Evolutionary conservation across 2,797 vertebrate species (phyloP).

Genomic region (Darevskia nairensis): DNA sequence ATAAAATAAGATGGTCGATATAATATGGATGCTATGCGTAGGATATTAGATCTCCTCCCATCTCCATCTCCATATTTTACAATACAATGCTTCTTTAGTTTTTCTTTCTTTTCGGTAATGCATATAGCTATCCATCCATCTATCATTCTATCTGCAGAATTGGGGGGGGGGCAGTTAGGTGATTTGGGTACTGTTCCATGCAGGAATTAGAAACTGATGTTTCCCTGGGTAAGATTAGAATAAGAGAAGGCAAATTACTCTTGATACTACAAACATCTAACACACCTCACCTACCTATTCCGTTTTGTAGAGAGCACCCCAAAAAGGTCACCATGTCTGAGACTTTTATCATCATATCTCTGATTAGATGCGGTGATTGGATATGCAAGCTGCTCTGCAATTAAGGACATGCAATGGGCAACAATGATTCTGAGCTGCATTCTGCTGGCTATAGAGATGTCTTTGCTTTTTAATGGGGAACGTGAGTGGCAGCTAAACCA

Average conservation of each 20-base stretch:
- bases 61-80: not conserved
- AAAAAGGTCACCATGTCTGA: too few relatives aligned
- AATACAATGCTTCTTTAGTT: not conserved
- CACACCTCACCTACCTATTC: too few relatives aligned
- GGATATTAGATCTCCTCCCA: not conserved
- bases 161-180: not conserved
- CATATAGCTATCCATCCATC: not conserved
- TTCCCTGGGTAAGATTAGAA: not conserved
- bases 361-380: too few relatives aligned
- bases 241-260: not conserved
- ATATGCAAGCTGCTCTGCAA: too few relatives aligned
- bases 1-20: not conserved
- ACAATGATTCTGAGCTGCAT: too few relatives aligned
- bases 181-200: not conserved
- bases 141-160: too few relatives aligned
- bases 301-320: too few relatives aligned
- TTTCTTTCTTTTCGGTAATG: not conserved
- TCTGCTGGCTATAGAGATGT: not conserved
- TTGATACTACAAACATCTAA: too few relatives aligned
- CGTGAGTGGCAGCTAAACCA: not conserved
- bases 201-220: not conserved
- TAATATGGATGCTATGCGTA: not conserved
- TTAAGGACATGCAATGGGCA: too few relatives aligned
- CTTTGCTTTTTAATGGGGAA: not conserved
- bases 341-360: too few relatives aligned